These are phyloP conservation scores for Taphrorychus bicolor DNA, from an alignment of 2,888 invertebrate genomes.

Conservation along the genomic window DNA sequence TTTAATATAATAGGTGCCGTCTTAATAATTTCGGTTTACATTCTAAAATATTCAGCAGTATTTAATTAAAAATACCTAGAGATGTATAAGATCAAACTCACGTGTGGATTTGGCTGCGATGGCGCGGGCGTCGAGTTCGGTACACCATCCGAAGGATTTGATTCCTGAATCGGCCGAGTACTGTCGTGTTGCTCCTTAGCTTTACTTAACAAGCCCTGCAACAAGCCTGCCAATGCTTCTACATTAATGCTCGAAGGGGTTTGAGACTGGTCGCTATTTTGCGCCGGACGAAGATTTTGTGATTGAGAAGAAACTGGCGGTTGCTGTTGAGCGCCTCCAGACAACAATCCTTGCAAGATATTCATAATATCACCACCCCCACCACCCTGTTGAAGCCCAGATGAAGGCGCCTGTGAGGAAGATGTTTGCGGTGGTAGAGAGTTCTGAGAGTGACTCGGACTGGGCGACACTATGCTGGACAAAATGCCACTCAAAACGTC, in stretches of 20 bases:
- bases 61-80: too few species aligned
- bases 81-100: constrained; percentile 28
- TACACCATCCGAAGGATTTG: constrained; percentile 16
- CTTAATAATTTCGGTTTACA: too few species aligned
- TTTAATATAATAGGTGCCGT: too few species aligned
- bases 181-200: constrained; percentile 29
- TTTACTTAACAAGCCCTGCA: constrained; percentile 32
- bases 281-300: background rate
- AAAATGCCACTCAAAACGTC: constrained; percentile 39
- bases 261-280: background rate
- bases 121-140: background rate
- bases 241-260: constrained; percentile 1
- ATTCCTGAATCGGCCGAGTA: constrained; percentile 34
- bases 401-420: background rate
- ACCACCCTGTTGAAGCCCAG: constrained; percentile 2
- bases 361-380: constrained; percentile 14
- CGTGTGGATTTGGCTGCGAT: constrained; percentile 20
- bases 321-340: constrained; percentile 5
- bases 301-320: background rate
- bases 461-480: constrained; percentile 27
- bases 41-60: too few species aligned
- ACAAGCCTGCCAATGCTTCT: constrained; percentile 26
- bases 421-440: background rate
- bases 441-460: constrained; percentile 6
- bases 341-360: constrained; percentile 14